phyloP scores from a whole-genome alignment of 1,140 invertebrate genomes.

The Atta colombica region DNA sequence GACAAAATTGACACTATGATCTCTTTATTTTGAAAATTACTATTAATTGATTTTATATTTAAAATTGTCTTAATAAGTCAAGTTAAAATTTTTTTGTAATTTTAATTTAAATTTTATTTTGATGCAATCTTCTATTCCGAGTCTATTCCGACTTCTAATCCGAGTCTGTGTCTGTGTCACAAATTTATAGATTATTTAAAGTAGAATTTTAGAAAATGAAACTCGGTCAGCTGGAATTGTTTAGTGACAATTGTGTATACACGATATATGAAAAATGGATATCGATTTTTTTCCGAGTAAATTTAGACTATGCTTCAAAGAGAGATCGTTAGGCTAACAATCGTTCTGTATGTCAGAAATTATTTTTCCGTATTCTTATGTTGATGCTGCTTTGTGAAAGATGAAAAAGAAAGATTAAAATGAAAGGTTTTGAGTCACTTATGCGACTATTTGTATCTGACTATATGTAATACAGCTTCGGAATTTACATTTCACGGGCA shows the following conservation, averaged over 20 bases:
- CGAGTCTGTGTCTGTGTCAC: background rate
- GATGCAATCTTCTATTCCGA: background rate
- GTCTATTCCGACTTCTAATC: background rate
- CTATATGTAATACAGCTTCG: background rate
- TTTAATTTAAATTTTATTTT: background rate
- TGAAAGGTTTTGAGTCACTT: slow-evolving; percentile 2
- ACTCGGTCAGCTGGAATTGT: background rate
- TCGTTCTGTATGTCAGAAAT: slow-evolving; percentile 5
- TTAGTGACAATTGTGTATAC: background rate
- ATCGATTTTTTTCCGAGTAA: slow-evolving; percentile 13
- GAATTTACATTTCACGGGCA: slow-evolving; percentile 33
- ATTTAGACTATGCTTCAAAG: slow-evolving; percentile 26
- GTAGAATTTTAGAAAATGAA: background rate
- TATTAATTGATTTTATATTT: too few relatives aligned
- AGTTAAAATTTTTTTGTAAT: background rate
- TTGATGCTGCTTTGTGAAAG: slow-evolving; percentile 1
- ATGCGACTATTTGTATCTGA: background rate
- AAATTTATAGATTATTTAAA: background rate
- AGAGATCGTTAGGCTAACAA: background rate
- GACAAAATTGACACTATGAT: background rate
- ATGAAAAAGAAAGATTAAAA: background rate
- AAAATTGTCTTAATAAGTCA: background rate
- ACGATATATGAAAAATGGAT: background rate
- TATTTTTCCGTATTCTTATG: slow-evolving; percentile 25
- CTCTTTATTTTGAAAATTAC: background rate